phyloP scores from a whole-genome alignment of 2,113 vertebrate species.

The Pelodiscus sinensis region DNA sequence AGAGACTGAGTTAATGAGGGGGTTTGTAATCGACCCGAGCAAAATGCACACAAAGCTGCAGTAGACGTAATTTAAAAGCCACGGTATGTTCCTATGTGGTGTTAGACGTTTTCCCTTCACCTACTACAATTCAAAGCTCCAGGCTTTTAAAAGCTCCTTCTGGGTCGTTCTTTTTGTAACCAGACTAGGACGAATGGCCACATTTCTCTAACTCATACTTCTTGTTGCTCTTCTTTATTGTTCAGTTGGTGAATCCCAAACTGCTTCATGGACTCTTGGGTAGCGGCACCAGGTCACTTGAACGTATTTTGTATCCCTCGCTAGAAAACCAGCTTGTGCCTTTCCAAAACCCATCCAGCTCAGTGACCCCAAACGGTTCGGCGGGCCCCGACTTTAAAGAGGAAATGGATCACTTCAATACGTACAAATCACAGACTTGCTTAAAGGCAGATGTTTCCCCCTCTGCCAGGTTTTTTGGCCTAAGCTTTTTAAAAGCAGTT shows the following conservation, averaged over 20 bases:
- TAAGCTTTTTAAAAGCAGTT: constrained; percentile 69
- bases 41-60: not conserved
- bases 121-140: constrained; percentile 13
- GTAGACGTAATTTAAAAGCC: not conserved
- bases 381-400: constrained; percentile 20
- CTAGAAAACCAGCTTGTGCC: not conserved
- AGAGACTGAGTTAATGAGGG: not conserved
- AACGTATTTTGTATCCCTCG: constrained; percentile 22
- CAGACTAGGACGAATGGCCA: constrained; percentile 34
- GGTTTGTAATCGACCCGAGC: constrained; percentile 5
- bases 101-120: constrained; percentile 18
- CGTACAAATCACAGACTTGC: constrained; percentile 56
- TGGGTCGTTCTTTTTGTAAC: not conserved
- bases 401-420: constrained; percentile 16
- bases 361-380: constrained; percentile 41
- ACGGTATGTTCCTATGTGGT: not conserved
- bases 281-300: constrained; percentile 11
- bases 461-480: not conserved
- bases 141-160: constrained; percentile 21
- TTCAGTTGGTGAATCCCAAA: constrained; percentile 69
- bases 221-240: constrained; percentile 52
- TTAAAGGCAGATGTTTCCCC: constrained; percentile 37
- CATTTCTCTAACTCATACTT: constrained; percentile 59
- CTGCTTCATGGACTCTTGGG: constrained; percentile 75
- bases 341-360: not conserved